Base-by-base conservation (phyloP, 2,888 invertebrate species). In the Eretmocerus hayati region DNA sequence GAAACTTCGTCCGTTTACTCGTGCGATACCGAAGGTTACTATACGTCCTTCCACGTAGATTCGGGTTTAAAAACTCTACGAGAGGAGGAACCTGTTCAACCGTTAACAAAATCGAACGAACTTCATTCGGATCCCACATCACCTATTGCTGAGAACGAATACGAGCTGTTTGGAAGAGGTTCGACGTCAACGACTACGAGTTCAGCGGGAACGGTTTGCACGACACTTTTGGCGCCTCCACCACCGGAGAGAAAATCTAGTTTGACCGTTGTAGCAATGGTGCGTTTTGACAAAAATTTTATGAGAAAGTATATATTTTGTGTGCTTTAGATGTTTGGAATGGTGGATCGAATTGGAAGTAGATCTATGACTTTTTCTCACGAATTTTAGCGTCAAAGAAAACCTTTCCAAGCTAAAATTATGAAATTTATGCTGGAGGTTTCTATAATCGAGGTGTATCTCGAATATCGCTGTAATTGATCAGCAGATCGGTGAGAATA, bases 1-100 rank as follows among this genome's bases (percentile, higher is more conserved):
- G 91, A 91, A 73, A 89, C 87, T 1, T 87, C 88, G 59, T 92
- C 92, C 0, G 88, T 91, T 50, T 94, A 92, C 71, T 94, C 94
- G 2, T 90, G 94, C 66, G 96, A 96, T 66, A 93, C 93, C 2
- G 96, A 96, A 73, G 96, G 96, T 6, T 96, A 95, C 71, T 96
- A 93, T 70, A 96, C 96, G 1, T 94, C 94, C 18, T 96, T 96
- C 76, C 94, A 96, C 72, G 85, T 91, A 79, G 95, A 96, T 72
- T 92, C 92, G 47, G 95, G 95, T 0, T 72, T 96, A 54, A 88
- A 88, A 65, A 88, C 90, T 0, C 73, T 90, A 13, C 84, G 87
- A 64, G 90, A 90, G 71, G 80, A 80, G 60, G 84, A 84, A 59
- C 78, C 83, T 54, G 73, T 76, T 55, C 15, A 77, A 56, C 86